Conservation (phyloP, 1,140 invertebrate species). For the Agraylea sexmaculata region DNA sequence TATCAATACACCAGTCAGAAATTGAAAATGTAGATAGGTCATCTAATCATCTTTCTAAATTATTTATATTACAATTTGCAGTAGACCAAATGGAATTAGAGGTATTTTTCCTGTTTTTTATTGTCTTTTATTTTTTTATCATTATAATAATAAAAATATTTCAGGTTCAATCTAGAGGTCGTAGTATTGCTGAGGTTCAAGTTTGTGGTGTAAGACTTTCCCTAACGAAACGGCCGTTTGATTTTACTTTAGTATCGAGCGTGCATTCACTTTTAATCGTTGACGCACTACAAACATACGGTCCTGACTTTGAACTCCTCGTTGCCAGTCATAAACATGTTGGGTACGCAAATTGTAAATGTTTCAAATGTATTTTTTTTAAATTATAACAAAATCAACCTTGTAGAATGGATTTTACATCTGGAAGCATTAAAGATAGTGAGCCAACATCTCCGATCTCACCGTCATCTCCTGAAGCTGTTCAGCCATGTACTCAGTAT, state of each 20-base stretch:
- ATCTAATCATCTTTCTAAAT: constrained; percentile 41
- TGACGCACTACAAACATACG: constrained; percentile 89
- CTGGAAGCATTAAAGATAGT: constrained; percentile 82
- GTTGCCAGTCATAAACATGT: constrained; percentile 90
- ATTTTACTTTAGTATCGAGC: constrained; percentile 66
- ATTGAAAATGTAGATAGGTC: constrained; percentile 41
- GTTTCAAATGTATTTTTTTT: not conserved
- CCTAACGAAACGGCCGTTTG: constrained; percentile 56
- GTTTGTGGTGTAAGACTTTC: constrained; percentile 74
- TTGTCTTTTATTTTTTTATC: constrained; percentile 3
- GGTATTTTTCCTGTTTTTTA: constrained; percentile 26
- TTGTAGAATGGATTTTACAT: constrained; percentile 80
- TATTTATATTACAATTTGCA: constrained; percentile 76
- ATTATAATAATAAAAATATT: no score
- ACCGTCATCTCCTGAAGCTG: constrained; percentile 47
- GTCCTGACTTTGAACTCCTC: constrained; percentile 86
- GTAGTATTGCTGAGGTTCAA: constrained; percentile 81
- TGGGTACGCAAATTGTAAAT: constrained; percentile 43
- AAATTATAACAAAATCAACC: no score
- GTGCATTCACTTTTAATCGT: constrained; percentile 87
- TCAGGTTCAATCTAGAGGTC: constrained; percentile 61
- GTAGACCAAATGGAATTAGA: constrained; percentile 82
- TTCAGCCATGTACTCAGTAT: constrained; percentile 25
- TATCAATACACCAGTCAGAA: constrained; percentile 26
- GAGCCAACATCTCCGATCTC: constrained; percentile 79